Evolutionary conservation across 2,113 vertebrate genomes (phyloP).

Genomic region (Microcebus ravelobensis): DNA sequence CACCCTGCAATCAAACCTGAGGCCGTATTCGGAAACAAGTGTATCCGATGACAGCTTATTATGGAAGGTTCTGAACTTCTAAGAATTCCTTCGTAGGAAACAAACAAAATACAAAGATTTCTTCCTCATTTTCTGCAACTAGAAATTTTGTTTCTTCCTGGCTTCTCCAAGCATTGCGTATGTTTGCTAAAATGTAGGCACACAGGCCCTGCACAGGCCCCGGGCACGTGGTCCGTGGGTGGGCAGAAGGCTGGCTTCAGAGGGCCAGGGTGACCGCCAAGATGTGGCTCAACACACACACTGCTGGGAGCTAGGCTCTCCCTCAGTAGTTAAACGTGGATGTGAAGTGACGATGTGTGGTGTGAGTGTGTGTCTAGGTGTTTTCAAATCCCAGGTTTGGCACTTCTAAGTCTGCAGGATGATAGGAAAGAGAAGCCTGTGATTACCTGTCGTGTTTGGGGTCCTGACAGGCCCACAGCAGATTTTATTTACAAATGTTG

Average conservation of each 20-base stretch:
- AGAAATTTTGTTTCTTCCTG: constrained; percentile 3
- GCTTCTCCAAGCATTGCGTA: background rate
- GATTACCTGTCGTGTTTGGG: background rate
- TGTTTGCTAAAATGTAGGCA: background rate
- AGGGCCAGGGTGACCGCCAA: background rate
- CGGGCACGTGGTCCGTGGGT: background rate
- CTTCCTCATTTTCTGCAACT: background rate
- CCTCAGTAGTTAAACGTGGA: background rate
- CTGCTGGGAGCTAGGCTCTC: background rate
- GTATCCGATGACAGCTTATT: constrained; percentile 74
- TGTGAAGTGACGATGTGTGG: background rate
- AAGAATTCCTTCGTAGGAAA: constrained; percentile 66
- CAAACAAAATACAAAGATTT: constrained; percentile 54
- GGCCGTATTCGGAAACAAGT: constrained; percentile 66
- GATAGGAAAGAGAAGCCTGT: background rate
- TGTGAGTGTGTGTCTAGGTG: background rate
- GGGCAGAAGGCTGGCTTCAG: background rate
- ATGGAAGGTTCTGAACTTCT: constrained; percentile 61
- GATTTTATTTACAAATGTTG: constrained; percentile 2
- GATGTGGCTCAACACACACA: background rate
- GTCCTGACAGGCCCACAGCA: background rate
- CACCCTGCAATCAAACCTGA: constrained; percentile 67
- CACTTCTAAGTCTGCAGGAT: background rate
- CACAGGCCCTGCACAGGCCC: no score
- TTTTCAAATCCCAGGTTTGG: background rate